These are phyloP conservation scores for Melanotaenia parkinsoni DNA, from an alignment of 2,797 vertebrate species.

Conservation along the genomic window DNA sequence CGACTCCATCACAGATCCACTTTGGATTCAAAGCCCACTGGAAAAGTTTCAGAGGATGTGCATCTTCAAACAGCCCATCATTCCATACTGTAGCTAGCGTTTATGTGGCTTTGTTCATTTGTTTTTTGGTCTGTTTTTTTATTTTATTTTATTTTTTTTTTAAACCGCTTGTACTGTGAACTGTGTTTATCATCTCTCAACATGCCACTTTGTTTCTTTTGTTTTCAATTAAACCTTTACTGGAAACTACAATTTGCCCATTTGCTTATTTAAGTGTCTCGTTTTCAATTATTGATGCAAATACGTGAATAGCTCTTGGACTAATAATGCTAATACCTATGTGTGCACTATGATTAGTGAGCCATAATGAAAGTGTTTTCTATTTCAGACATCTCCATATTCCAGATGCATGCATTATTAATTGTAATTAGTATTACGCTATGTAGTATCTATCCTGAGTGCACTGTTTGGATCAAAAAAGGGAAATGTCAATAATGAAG, in stretches of 20 bases:
- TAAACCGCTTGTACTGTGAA: conserved; percentile 22
- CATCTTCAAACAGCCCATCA: conserved; percentile 49
- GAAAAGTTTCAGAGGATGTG: conserved; percentile 52
- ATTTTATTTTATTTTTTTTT: conserved; percentile 9
- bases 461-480: conserved; percentile 18
- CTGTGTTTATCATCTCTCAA: conserved; percentile 3
- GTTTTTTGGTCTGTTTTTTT: conserved; percentile 22
- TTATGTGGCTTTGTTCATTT: conserved; percentile 56
- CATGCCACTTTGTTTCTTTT: conserved; percentile 6
- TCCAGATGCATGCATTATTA: background rate
- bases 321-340: conserved; percentile 3
- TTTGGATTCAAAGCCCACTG: conserved; percentile 47
- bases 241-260: conserved; percentile 5
- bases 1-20: conserved; percentile 35
- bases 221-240: background rate
- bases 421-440: background rate
- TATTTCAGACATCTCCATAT: conserved; percentile 3
- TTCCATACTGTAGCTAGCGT: conserved; percentile 42
- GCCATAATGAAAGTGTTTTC: background rate
- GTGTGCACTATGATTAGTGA: background rate
- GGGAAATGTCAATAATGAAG: background rate
- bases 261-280: background rate
- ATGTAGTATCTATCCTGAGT: background rate
- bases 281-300: conserved; percentile 4
- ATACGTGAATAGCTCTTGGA: background rate